Base-by-base conservation (phyloP, 2,113 vertebrate species). In the Lepus americanus region DNA sequence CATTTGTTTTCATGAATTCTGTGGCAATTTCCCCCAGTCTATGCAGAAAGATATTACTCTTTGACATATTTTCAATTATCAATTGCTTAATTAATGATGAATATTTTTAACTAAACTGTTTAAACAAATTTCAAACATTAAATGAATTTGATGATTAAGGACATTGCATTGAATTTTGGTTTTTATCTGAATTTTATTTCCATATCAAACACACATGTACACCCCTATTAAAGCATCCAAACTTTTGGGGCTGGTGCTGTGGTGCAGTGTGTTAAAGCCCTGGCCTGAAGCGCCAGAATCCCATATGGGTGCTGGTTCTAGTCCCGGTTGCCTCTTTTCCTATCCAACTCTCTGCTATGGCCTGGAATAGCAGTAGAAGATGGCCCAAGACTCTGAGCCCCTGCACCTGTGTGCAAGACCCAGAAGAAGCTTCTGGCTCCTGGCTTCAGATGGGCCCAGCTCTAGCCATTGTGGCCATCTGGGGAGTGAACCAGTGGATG, bases 21-120 rank as follows among this genome's bases (percentile, higher is more conserved):
- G 67, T 86, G 16, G 12, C 61, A 78, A 85, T 92, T 86, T 72
- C 29, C 33, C 12, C 29, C 13, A 80, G 5, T 72, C 8, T 92
- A 33, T 27, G 17, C 1, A 72, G 23, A 49, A 3, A 67, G 9
- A 33, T 31, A 92, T 12, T 73, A 39, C 6, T 92, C 12, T 89
- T 92, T 72, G 83, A n/a, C 5, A 84, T 69, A 82, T 49, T 70
- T 83, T 92, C n/a, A 64, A 59, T 64, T 70, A 87, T 76, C 66
- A 61, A 11, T 89, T 74, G 20, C 6, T 39, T 89, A 53, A 91
- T 83, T 31, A 74, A 59, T 44, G 0, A 44, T 70, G 51, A 74
- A 64, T 83, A 61, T 69, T 78, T 66, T 53, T 81, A n/a, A 83
- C 16, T 51, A 55, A 87, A 61, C 39, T 66, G 5, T 4, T 92